phyloP scores from a whole-genome alignment of 2,113 vertebrate species.

The Triplophysa rosa region DNA sequence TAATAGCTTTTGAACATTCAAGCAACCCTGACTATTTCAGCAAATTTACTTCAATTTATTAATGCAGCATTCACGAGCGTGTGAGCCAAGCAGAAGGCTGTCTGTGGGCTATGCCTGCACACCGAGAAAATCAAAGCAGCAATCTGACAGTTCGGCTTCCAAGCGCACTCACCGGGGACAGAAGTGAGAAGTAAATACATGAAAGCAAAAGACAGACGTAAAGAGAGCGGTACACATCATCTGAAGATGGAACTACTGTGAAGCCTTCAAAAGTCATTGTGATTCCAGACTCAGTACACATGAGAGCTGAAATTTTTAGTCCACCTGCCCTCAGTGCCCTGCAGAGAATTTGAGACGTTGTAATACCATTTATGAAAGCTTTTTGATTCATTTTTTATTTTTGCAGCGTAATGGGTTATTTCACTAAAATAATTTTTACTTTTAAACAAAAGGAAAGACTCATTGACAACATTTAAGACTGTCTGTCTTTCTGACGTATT shows the following conservation, averaged over 20 bases:
- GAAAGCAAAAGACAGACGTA: conserved; percentile 4
- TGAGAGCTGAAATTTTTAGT: not conserved
- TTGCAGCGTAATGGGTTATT: too few relatives aligned
- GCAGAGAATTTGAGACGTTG: too few relatives aligned
- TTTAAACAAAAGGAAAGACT: not conserved
- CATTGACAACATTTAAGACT: too few relatives aligned
- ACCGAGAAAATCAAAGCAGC: conserved; percentile 32
- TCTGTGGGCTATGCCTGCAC: conserved; percentile 17
- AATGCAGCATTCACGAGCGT: conserved; percentile 14
- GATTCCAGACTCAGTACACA: not conserved
- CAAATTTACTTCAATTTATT: conserved; percentile 7
- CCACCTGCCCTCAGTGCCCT: not conserved
- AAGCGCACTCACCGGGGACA: conserved; percentile 29
- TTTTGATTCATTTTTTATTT: too few relatives aligned
- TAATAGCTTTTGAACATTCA: conserved; percentile 3
- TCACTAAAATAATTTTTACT: not conserved
- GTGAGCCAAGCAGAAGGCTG: not conserved
- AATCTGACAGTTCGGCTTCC: conserved; percentile 31
- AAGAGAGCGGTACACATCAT: not conserved
- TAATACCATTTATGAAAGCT: too few relatives aligned
- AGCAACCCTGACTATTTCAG: not conserved
- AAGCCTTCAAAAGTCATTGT: not conserved
- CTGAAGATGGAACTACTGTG: not conserved
- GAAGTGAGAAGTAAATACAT: conserved; percentile 29
- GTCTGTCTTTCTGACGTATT: not conserved